Conservation (phyloP, 35 echinoderm and acorn worm genomes). For the Apostichopus japonicus region DNA sequence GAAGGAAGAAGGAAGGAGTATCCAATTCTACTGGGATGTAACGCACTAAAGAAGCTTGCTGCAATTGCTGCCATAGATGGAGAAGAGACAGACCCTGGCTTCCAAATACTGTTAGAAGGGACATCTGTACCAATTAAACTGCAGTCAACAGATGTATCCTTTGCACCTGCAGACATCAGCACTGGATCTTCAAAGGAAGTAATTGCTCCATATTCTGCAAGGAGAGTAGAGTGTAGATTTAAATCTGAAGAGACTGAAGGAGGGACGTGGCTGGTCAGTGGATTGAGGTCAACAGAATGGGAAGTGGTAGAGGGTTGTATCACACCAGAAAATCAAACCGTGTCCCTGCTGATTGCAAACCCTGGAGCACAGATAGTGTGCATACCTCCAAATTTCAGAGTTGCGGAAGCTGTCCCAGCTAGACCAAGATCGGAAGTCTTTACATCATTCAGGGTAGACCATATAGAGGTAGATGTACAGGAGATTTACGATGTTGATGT, state of each 20-base stretch:
- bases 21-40: slow-evolving; percentile 33
- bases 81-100: neutral
- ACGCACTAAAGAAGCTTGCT: slow-evolving; percentile 18
- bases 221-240: too few species aligned
- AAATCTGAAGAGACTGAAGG: too few species aligned
- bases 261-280: too few species aligned
- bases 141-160: too few species aligned
- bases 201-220: too few species aligned
- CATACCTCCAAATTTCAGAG: slow-evolving; percentile 13
- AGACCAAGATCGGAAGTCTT: neutral
- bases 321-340: too few species aligned
- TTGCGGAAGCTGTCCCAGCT: neutral
- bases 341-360: neutral
- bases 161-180: too few species aligned
- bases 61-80: neutral
- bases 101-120: neutral
- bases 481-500: neutral
- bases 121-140: too few species aligned
- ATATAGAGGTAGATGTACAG: neutral
- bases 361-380: neutral
- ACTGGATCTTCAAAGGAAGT: too few species aligned
- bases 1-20: neutral
- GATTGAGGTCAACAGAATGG: too few species aligned
- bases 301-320: neutral
- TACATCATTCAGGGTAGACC: neutral